Evolutionary conservation across 2,113 vertebrate genomes (phyloP).

Genomic region (Coturnix japonica): DNA sequence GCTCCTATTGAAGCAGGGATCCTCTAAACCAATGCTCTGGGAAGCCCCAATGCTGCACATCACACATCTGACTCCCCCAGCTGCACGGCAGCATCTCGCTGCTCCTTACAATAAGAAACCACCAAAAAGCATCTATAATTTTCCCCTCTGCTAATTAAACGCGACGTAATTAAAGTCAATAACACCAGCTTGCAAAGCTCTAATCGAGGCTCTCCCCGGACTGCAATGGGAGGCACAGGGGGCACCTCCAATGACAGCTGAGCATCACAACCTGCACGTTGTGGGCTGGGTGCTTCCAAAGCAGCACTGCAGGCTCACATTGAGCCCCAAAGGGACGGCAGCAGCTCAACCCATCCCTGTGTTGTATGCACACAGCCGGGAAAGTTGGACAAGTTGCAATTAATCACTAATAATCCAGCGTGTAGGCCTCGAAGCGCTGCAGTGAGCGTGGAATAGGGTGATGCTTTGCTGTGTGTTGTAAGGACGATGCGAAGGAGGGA

Average conservation of each 20-base stretch:
- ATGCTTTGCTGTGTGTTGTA: not conserved
- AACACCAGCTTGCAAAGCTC: conserved; percentile 31
- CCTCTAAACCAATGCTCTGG: not conserved
- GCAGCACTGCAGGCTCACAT: too few species aligned
- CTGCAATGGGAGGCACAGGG: conserved; percentile 5
- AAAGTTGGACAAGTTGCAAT: conserved; percentile 28
- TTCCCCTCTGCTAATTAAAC: conserved; percentile 45
- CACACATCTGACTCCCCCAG: not conserved
- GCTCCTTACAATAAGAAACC: not conserved
- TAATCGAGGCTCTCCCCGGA: conserved; percentile 44
- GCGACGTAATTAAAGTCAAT: conserved; percentile 54
- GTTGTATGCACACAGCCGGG: not conserved
- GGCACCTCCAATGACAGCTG: conserved; percentile 33
- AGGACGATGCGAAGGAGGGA: not conserved
- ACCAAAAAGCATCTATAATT: conserved; percentile 21
- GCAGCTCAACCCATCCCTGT: not conserved
- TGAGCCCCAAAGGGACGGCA: too few species aligned
- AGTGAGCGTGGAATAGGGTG: too few species aligned
- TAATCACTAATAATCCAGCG: not conserved
- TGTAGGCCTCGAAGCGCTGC: conserved; percentile 41
- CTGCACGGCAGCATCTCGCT: not conserved
- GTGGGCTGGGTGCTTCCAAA: too few species aligned
- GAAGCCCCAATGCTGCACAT: not conserved
- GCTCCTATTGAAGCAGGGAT: not conserved
- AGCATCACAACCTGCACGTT: not conserved